Conservation (phyloP, 1,140 invertebrate genomes). For the Trypoxylus dichotomus region DNA sequence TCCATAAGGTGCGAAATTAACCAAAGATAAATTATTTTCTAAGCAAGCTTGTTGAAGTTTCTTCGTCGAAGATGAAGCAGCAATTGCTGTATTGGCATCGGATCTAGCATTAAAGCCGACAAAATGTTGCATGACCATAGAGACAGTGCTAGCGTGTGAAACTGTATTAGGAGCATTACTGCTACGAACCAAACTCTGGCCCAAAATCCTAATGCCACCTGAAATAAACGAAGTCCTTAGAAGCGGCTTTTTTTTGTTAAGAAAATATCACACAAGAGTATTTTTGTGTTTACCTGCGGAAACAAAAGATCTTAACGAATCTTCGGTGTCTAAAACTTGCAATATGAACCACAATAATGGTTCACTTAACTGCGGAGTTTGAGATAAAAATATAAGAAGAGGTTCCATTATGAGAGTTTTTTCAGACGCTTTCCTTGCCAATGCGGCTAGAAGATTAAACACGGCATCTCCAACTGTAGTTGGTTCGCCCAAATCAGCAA, state of each 20-base stretch:
- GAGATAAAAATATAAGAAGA: slow-evolving; percentile 72
- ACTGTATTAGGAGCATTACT: slow-evolving; percentile 57
- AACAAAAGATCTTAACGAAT: slow-evolving; percentile 68
- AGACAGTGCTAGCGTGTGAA: slow-evolving; percentile 52
- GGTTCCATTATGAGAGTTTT: slow-evolving; percentile 73
- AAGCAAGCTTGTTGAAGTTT: slow-evolving; percentile 58
- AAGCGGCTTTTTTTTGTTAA: too few species aligned
- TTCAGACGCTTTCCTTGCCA: slow-evolving; percentile 71
- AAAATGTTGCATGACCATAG: slow-evolving; percentile 68
- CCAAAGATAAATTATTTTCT: slow-evolving; percentile 65
- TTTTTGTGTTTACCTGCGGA: slow-evolving; percentile 53
- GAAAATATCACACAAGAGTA: not conserved
- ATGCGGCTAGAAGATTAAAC: slow-evolving; percentile 75
- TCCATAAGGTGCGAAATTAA: slow-evolving; percentile 89
- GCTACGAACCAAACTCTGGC: slow-evolving; percentile 62
- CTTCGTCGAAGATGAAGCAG: slow-evolving; percentile 58
- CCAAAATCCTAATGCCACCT: slow-evolving; percentile 63
- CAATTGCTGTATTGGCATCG: slow-evolving; percentile 56
- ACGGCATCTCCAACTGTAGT: slow-evolving; percentile 80
- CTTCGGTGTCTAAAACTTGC: slow-evolving; percentile 68
- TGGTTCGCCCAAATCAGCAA: slow-evolving; percentile 60
- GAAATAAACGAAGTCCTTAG: slow-evolving; percentile 35
- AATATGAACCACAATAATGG: slow-evolving; percentile 75
- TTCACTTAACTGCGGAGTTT: slow-evolving; percentile 68
- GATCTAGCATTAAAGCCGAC: slow-evolving; percentile 55